Evolutionary conservation across 2,888 invertebrate genomes (phyloP).

Genomic region (Cheilosia soror): DNA sequence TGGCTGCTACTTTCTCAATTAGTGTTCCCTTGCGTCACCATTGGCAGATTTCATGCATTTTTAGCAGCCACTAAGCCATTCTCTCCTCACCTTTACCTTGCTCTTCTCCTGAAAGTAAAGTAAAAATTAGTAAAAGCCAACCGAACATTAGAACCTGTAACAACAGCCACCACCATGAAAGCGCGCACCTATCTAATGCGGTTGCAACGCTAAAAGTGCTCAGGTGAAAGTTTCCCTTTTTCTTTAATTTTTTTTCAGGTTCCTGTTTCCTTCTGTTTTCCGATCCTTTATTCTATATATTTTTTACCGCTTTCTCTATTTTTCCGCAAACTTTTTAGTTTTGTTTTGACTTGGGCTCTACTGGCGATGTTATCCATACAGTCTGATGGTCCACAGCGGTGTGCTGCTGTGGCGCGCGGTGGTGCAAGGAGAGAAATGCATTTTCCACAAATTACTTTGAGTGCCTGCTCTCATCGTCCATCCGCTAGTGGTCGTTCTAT

Average conservation of each 20-base stretch:
- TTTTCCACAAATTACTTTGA: constrained; percentile 80
- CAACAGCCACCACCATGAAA: not conserved
- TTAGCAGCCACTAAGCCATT: constrained; percentile 2
- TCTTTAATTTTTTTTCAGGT: not conserved
- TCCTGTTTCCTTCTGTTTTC: constrained; percentile 34
- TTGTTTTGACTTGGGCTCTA: constrained; percentile 12
- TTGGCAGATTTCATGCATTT: constrained; percentile 2
- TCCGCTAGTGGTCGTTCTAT: constrained; percentile 33
- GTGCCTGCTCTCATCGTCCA: constrained; percentile 69
- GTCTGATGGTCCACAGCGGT: not conserved
- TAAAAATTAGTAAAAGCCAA: constrained; percentile 19
- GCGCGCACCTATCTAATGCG: constrained; percentile 18
- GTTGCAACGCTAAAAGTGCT: constrained; percentile 48
- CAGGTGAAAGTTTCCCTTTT: constrained; percentile 41
- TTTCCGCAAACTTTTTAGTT: constrained; percentile 31
- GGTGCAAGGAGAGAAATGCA: constrained; percentile 69
- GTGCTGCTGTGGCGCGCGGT: not conserved
- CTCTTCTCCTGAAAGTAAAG: not conserved
- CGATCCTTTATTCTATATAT: constrained; percentile 24
- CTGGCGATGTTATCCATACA: constrained; percentile 2
- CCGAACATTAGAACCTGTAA: not conserved
- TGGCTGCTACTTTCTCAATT: too few species aligned
- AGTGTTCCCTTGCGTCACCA: too few species aligned
- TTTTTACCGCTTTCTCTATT: constrained; percentile 17
- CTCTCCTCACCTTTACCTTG: not conserved